phyloP scores from a whole-genome alignment of 2,113 vertebrate genomes.

The Patagioenas fasciata region DNA sequence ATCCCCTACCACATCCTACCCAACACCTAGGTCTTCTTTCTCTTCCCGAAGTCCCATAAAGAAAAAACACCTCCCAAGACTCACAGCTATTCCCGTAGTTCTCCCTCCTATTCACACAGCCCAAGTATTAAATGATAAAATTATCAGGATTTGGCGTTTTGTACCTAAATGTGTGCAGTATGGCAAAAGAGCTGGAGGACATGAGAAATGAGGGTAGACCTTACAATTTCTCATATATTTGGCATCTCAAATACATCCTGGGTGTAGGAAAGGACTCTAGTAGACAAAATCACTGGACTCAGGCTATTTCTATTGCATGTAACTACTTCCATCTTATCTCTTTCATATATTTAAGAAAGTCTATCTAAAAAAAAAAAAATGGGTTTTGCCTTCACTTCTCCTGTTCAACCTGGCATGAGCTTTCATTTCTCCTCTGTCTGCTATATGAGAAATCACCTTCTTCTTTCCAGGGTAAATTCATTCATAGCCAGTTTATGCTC shows the following conservation, averaged over 20 bases:
- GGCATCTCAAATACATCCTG: not conserved
- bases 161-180: not conserved
- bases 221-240: not conserved
- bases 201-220: not conserved
- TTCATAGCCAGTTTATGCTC: not conserved
- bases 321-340: not conserved
- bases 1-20: not conserved
- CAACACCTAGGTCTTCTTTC: not conserved
- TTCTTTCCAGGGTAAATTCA: not conserved
- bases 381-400: not conserved
- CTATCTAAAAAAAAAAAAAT: not conserved
- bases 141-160: not conserved
- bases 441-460: not conserved
- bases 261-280: not conserved
- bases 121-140: not conserved
- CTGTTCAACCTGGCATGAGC: not conserved
- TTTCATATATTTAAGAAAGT: not conserved
- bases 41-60: not conserved
- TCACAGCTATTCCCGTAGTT: not conserved
- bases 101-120: not conserved
- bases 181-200: not conserved
- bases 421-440: not conserved
- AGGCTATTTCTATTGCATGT: not conserved
- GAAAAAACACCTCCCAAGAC: not conserved
- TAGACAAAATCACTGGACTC: not conserved